A percentile compares a stretch with the other conserved stretches of the same genome.
Evolutionary conservation across 1,140 invertebrate species (phyloP).

Genomic region (Prorops nasuta): DNA sequence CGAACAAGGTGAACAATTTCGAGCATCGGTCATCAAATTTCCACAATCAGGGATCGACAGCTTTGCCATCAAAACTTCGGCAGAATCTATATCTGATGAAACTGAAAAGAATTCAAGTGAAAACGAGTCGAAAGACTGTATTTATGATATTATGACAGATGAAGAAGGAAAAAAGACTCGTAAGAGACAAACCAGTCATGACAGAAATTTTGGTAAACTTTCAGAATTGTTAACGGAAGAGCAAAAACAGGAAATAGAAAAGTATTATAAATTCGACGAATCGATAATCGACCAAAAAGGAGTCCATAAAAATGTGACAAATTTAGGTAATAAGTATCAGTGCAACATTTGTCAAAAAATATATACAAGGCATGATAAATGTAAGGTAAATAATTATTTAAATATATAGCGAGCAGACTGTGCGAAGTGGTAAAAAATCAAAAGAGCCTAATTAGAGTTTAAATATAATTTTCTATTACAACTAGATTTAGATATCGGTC

Average conservation of each 20-base stretch:
- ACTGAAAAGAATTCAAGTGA: no score
- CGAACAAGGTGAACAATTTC: slow-evolving; percentile 7
- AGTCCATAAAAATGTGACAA: slow-evolving; percentile 24
- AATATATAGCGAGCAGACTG: no score
- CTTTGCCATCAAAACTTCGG: no score
- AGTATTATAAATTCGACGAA: slow-evolving; percentile 31
- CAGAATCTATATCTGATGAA: no score
- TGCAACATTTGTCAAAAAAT: slow-evolving; percentile 32
- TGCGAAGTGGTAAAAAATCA: no score
- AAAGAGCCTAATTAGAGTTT: no score
- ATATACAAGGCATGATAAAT: slow-evolving; percentile 39
- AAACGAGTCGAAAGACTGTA: no score
- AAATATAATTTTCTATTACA: no score
- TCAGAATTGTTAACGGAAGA: slow-evolving; percentile 37
- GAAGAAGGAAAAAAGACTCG: background rate
- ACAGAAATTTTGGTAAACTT: slow-evolving; percentile 26
- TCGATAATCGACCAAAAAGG: slow-evolving; percentile 22
- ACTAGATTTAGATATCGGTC: no score
- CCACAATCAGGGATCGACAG: no score
- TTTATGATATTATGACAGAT: no score
- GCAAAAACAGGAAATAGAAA: slow-evolving; percentile 34
- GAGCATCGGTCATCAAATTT: slow-evolving; percentile 5
- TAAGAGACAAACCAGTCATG: background rate
- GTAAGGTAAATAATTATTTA: slow-evolving; percentile 25
- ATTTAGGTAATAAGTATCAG: slow-evolving; percentile 24